These are phyloP conservation scores for Papilio machaon DNA, from an alignment of 1,140 invertebrate species.

Conservation along the genomic window DNA sequence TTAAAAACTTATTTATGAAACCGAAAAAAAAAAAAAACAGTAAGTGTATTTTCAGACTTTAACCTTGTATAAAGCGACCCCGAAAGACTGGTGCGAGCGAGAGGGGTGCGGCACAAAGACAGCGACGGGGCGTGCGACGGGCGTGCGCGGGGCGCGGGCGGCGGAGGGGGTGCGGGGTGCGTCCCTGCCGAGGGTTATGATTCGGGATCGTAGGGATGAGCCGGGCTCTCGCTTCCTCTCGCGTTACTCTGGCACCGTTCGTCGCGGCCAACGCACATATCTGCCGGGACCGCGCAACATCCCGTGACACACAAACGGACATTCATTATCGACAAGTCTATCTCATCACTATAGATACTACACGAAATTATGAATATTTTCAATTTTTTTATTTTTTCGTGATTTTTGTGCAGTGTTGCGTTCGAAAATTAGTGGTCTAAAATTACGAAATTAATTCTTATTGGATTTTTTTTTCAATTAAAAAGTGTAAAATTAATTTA, in stretches of 20 bases:
- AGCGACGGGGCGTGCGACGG: conserved; percentile 52
- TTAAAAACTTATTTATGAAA: neutral
- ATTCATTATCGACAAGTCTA: conserved; percentile 42
- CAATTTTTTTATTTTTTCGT: conserved; percentile 31
- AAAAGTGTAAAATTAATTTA: conserved; percentile 36
- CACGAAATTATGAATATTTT: conserved; percentile 45
- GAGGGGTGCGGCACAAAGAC: conserved; percentile 74
- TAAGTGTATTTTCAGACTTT: conserved; percentile 65
- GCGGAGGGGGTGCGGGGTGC: conserved; percentile 57
- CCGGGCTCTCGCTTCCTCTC: conserved; percentile 76
- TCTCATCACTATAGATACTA: conserved; percentile 40
- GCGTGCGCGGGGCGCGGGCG: conserved; percentile 51
- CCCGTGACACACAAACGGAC: conserved; percentile 47
- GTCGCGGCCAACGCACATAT: conserved; percentile 73
- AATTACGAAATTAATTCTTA: conserved; percentile 36
- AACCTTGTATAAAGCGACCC: conserved; percentile 66
- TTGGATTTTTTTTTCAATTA: conserved; percentile 36
- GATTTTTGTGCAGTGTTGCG: conserved; percentile 21
- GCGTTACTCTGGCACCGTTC: conserved; percentile 76
- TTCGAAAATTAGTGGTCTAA: conserved; percentile 19
- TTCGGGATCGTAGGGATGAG: conserved; percentile 81
- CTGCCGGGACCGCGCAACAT: conserved; percentile 49
- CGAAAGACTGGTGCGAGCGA: conserved; percentile 68
- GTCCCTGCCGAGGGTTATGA: conserved; percentile 75
- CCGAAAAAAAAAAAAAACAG: conserved; percentile 47